Conservation (phyloP, 2,113 vertebrate species). For the Aegotheles bennettii region DNA sequence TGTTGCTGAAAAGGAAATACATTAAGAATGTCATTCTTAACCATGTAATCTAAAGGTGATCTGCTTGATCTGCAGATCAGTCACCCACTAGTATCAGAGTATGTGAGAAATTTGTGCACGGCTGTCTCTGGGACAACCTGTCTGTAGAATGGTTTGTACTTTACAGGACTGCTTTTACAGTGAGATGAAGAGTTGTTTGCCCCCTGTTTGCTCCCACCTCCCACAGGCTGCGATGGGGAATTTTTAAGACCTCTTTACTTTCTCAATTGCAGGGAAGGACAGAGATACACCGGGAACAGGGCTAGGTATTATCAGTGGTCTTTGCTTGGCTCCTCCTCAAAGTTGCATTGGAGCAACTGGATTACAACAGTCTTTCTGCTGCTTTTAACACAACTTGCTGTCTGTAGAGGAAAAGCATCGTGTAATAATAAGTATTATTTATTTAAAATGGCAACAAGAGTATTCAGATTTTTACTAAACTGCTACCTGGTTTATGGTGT, state of each 20-base stretch:
- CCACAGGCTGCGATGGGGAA: neutral
- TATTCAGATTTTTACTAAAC: neutral
- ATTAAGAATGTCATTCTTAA: neutral
- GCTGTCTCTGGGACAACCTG: neutral
- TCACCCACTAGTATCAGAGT: neutral
- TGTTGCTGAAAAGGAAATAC: neutral
- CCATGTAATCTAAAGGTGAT: neutral
- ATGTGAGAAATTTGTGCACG: accelerated
- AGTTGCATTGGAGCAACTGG: neutral
- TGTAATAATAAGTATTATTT: neutral
- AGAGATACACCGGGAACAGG: neutral
- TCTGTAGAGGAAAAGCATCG: neutral
- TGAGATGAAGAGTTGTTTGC: neutral
- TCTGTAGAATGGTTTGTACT: neutral
- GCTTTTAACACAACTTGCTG: neutral
- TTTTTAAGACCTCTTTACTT: neutral
- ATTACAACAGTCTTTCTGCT: neutral
- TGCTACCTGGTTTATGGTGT: neutral
- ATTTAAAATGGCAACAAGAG: neutral
- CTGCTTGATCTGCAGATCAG: neutral
- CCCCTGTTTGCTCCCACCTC: neutral
- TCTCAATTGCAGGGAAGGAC: accelerated
- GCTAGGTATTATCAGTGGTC: neutral
- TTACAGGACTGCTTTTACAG: accelerated
- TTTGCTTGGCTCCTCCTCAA: neutral